A percentile compares a stretch with the other conserved stretches of the same genome.
phyloP scores from a whole-genome alignment of 2,113 vertebrate genomes.

The Andinoacara biseriatus region DNA sequence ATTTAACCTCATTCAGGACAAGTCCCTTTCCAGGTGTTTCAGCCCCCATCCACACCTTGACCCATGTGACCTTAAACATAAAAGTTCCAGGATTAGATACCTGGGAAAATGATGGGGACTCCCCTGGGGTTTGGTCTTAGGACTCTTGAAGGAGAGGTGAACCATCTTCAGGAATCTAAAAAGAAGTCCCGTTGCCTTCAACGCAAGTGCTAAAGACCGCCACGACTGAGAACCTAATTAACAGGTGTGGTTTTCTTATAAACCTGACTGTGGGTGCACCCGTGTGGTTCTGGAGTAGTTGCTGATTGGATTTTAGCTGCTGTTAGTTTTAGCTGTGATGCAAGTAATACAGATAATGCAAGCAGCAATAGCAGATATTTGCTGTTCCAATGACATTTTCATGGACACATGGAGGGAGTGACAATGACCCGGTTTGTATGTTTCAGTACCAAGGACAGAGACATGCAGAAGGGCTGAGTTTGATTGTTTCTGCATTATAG shows the following conservation, averaged over 20 bases:
- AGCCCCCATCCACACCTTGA: not conserved
- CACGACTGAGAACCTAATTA: not conserved
- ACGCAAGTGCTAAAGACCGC: not conserved
- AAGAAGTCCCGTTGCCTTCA: not conserved
- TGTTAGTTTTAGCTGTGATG: not conserved
- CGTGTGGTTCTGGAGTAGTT: not conserved
- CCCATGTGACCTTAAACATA: not conserved
- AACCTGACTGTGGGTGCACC: not conserved
- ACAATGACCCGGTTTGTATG: not conserved
- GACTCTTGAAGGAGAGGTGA: not conserved
- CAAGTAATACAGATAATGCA: not conserved
- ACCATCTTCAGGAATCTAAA: not conserved
- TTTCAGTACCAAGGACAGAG: conserved; percentile 68
- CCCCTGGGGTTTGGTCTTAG: too few species aligned
- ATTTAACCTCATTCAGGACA: not conserved
- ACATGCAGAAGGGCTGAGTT: not conserved
- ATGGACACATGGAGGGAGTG: not conserved
- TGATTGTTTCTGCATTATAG: not conserved
- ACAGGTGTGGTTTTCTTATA: not conserved
- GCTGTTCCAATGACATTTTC: not conserved
- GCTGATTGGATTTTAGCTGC: not conserved
- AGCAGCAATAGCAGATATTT: not conserved
- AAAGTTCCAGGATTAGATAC: not conserved
- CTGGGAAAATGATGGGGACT: too few species aligned
- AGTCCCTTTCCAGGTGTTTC: not conserved